Evolutionary conservation across 2,797 vertebrate species (phyloP), one percentile per base, ranked within the genome.

Genomic region (Neomorphus geoffroyi): DNA sequence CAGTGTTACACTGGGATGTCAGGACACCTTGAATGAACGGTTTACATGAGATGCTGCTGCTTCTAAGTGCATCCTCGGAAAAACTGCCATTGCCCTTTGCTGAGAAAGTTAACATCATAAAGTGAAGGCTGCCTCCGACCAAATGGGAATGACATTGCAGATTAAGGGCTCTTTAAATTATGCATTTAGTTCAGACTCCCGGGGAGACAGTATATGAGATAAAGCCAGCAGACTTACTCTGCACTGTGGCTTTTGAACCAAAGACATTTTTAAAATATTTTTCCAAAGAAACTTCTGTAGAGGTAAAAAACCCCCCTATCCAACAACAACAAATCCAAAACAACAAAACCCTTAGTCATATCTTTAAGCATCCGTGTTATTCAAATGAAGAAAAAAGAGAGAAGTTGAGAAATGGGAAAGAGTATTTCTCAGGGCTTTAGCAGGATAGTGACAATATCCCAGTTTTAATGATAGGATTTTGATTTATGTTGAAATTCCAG

Each of bases 151-250:
- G 97, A 97, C 96, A 98, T 90, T 94, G 92, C 96, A 97, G 96
- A 98, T 97, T 97, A 98, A 98, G 97, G 97, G 94, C 97, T 98
- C 97, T 98, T 98, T 98, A 97, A 97, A 98, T 97, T 97, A 97
- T 97, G 95, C 96, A 97, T 97, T 97, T 97, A 97, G 93, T 97
- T 98, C 97, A 97, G 96, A 96, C 97, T 98, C 98, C 97, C 35
- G 13, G 93, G 95, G 94, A 95, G 88, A 90, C 91, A 89, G 72
- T 70, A 18, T 58, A 54, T 81, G 81, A 91, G 73, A 96, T 92
- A 92, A 93, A 95, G 82, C 84, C 27, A 71, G 66, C 91, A 95
- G 86, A 89, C 77, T 95, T 60, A 94, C 71, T 92, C 86, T 84
- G 50, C 60, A 86, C 48, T 10, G 45, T 93, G 90, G 80, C 61